Conservation (phyloP, 2,888 invertebrate genomes). For the Eristalis tenax region DNA sequence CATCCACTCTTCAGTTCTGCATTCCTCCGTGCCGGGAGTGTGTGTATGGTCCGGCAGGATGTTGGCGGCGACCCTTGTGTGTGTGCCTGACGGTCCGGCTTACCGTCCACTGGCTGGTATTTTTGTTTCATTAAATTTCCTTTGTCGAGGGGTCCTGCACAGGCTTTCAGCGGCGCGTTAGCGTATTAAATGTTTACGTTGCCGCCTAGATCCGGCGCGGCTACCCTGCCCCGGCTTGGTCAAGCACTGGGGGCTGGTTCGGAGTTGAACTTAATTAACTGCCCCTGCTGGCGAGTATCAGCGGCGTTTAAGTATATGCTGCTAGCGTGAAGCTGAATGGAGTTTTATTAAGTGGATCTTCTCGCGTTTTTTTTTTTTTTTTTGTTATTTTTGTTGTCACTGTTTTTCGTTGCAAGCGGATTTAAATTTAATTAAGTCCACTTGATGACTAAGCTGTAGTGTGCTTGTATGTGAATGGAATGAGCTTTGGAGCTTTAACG, state of each 20-base stretch:
- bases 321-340: constrained; percentile 22
- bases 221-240: constrained; percentile 6
- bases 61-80: background rate
- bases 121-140: constrained; percentile 55
- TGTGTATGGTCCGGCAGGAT: background rate
- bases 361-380: background rate
- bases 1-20: constrained; percentile 52
- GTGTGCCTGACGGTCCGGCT: constrained; percentile 15
- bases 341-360: constrained; percentile 42
- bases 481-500: background rate
- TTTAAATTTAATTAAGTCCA: constrained; percentile 3
- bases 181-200: constrained; percentile 52
- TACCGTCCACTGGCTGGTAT: constrained; percentile 61
- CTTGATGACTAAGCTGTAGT: background rate
- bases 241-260: background rate
- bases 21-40: constrained; percentile 49
- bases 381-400: background rate
- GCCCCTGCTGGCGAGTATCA: constrained; percentile 47
- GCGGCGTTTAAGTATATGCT: constrained; percentile 55
- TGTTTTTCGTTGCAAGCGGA: background rate
- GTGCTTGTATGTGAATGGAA: background rate
- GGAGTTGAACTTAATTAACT: constrained; percentile 64
- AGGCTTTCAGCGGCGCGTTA: constrained; percentile 38
- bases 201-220: constrained; percentile 26
- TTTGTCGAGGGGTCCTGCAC: constrained; percentile 5